Percentiles rank a stretch among this genome's conserved stretches.
Evolutionary conservation across 2,888 invertebrate species (phyloP).

Genomic region (Caenorhabditis sulstoni): DNA sequence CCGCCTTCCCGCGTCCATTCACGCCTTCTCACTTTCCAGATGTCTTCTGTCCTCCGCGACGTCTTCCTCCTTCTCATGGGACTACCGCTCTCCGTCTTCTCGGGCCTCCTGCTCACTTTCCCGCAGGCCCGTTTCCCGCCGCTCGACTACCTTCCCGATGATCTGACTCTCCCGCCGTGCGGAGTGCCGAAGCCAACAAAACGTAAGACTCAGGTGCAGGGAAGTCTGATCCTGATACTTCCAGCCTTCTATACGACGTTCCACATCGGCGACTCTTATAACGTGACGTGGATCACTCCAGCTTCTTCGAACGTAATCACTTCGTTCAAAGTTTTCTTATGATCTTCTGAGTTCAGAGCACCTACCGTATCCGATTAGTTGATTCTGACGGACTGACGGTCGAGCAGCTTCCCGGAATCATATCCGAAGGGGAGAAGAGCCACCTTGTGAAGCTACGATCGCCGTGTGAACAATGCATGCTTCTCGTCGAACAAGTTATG

Average conservation of each 20-base stretch:
- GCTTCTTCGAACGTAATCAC: constrained; percentile 13
- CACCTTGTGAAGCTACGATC: constrained; percentile 21
- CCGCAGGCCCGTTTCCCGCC: constrained; percentile 78
- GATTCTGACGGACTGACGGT: constrained; percentile 68
- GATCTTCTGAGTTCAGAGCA: constrained; percentile 62
- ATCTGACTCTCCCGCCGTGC: constrained; percentile 74
- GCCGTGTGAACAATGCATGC: constrained; percentile 85
- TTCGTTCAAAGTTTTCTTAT: neutral
- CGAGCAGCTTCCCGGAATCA: constrained; percentile 60
- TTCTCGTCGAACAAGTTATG: constrained; percentile 89
- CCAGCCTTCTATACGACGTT: constrained; percentile 67
- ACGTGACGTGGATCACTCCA: constrained; percentile 58
- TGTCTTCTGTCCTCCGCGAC: constrained; percentile 17
- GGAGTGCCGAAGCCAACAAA: constrained; percentile 74
- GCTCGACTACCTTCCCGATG: constrained; percentile 77
- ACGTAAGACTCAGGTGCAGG: no score
- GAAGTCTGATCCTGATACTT: no score
- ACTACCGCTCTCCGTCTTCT: neutral
- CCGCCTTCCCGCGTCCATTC: constrained; percentile 1
- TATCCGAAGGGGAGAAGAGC: neutral
- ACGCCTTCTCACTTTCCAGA: constrained; percentile 19
- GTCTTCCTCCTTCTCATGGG: constrained; percentile 50
- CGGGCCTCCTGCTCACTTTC: constrained; percentile 67
- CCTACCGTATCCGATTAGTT: constrained; percentile 69
- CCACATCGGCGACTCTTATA: constrained; percentile 59